A percentile compares a stretch with the other conserved stretches of the same genome.
phyloP scores from a whole-genome alignment of 2,797 vertebrate species.

The Mergus octosetaceus region DNA sequence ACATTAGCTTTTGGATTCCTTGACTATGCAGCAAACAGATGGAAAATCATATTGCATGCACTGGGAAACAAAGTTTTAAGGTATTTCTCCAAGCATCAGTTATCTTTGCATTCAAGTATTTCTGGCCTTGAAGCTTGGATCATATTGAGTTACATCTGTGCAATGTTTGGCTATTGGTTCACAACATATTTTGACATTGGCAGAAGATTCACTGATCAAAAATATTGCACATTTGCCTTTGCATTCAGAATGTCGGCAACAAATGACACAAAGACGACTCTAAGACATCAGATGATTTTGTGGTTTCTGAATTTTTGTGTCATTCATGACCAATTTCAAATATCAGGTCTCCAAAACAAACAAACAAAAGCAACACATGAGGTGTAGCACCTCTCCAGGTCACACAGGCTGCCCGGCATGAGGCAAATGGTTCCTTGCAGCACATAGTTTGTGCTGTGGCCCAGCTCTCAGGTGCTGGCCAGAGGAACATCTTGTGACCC shows the following conservation, averaged over 20 bases:
- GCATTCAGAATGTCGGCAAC: neutral
- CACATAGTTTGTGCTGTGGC: too few relatives aligned
- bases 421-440: too few relatives aligned
- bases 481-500: fast-evolving
- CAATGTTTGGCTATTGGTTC: neutral
- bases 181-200: neutral
- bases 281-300: neutral
- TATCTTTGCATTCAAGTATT: conserved; percentile 2
- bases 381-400: neutral
- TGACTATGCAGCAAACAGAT: conserved; percentile 18
- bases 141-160: neutral
- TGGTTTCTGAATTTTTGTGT: neutral
- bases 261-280: neutral
- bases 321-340: neutral
- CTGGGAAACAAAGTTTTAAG: neutral
- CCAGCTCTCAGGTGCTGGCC: fast-evolving
- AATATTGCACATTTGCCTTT: neutral
- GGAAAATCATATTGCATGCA: conserved; percentile 9
- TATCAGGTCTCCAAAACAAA: neutral
- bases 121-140: neutral
- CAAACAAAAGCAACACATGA: too few relatives aligned
- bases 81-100: conserved; percentile 9
- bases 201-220: neutral
- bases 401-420: too few relatives aligned
- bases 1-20: conserved; percentile 15